phyloP scores from a whole-genome alignment of 2,888 invertebrate genomes.

The Idaea biselata region DNA sequence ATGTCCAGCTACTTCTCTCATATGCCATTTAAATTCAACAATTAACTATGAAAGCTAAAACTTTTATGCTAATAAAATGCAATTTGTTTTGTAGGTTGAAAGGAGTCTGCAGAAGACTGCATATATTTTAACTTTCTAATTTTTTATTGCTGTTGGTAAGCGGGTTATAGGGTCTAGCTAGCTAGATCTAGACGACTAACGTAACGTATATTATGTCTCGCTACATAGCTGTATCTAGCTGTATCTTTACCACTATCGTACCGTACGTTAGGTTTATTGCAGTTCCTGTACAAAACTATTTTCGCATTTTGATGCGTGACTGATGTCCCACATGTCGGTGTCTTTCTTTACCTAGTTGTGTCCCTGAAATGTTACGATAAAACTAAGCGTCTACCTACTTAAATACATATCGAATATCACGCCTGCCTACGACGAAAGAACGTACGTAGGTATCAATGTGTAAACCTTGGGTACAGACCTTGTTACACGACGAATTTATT shows the following conservation, averaged over 20 bases:
- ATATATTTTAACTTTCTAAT: slow-evolving; percentile 74
- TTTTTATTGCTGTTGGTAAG: slow-evolving; percentile 66
- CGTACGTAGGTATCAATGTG: slow-evolving; percentile 10
- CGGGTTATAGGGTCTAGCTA: slow-evolving; percentile 73
- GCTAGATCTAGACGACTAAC: slow-evolving; percentile 45
- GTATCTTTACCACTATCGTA: not conserved
- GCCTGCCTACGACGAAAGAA: not conserved
- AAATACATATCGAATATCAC: not conserved
- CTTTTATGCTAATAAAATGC: slow-evolving; percentile 75
- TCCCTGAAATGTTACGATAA: not conserved
- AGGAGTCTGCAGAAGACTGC: slow-evolving; percentile 68
- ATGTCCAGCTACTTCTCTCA: slow-evolving; percentile 49
- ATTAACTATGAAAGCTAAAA: slow-evolving; percentile 68
- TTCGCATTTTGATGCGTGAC: not conserved
- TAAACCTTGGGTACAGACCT: slow-evolving; percentile 21
- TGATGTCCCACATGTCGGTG: not conserved
- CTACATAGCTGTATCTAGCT: slow-evolving; percentile 15
- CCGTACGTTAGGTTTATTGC: not conserved
- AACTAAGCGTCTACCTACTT: not conserved
- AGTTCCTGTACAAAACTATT: not conserved
- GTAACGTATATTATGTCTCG: slow-evolving; percentile 29
- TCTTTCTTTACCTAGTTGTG: not conserved
- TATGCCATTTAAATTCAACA: slow-evolving; percentile 59
- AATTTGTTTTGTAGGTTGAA: slow-evolving; percentile 74
- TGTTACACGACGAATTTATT: slow-evolving; percentile 18